These are phyloP conservation scores for Poecilus cupreus DNA, from an alignment of 2,888 invertebrate species.

Conservation along the genomic window DNA sequence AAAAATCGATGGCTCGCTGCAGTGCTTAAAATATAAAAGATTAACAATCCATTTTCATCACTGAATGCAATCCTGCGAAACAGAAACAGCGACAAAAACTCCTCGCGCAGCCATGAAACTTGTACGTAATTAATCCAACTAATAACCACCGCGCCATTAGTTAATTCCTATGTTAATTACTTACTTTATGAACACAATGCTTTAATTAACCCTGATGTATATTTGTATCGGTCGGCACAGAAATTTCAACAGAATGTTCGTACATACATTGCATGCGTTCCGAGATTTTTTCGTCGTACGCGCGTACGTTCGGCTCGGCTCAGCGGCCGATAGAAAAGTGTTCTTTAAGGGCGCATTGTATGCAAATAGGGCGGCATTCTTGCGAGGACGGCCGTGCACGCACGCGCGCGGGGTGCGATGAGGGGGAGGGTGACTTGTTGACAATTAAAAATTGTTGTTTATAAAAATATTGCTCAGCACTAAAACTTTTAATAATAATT, in stretches of 20 bases:
- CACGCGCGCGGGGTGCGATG: neutral
- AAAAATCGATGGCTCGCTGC: no score
- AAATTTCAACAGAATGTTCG: slow-evolving; percentile 38
- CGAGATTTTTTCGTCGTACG: slow-evolving; percentile 15
- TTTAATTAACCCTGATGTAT: slow-evolving; percentile 43
- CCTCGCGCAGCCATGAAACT: no score
- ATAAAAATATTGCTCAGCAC: no score
- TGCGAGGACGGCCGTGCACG: slow-evolving; percentile 63
- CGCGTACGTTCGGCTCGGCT: neutral
- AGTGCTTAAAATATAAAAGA: no score
- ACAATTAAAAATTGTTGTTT: no score
- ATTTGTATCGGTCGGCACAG: neutral
- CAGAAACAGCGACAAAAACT: no score
- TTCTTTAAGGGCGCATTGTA: slow-evolving; percentile 70
- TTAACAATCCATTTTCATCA: no score
- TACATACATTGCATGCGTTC: slow-evolving; percentile 46
- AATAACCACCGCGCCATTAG: neutral
- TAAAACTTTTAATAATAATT: no score
- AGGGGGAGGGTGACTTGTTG: neutral
- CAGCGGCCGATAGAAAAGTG: slow-evolving; percentile 67
- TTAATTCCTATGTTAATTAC: slow-evolving; percentile 42
- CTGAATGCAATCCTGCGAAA: no score
- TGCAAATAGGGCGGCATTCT: slow-evolving; percentile 70
- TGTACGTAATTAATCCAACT: no score
- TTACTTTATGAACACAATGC: slow-evolving; percentile 38